These are phyloP conservation scores for Drosophila melanica DNA, from an alignment of 1,140 invertebrate species.

Conservation along the genomic window DNA sequence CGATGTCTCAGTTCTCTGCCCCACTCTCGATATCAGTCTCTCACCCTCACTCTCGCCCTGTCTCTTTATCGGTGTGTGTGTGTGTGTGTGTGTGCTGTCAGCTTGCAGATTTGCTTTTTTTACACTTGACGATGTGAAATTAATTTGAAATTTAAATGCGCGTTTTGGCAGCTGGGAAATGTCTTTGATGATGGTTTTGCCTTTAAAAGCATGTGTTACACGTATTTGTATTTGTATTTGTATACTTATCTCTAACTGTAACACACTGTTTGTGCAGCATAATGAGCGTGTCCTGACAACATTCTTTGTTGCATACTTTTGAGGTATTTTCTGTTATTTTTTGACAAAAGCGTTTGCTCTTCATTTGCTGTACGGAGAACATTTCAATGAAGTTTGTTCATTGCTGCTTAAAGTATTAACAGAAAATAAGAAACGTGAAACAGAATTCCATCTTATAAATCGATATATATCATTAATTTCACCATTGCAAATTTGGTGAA, in stretches of 20 bases:
- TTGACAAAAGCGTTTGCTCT: background rate
- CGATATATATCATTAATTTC: too few relatives aligned
- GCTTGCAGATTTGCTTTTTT: constrained; percentile 72
- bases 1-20: constrained; percentile 23
- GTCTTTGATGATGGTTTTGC: constrained; percentile 63
- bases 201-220: constrained; percentile 38
- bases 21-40: background rate
- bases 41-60: background rate
- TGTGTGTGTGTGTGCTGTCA: constrained; percentile 50
- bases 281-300: constrained; percentile 55
- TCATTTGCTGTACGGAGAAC: background rate
- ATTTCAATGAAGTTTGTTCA: too few relatives aligned
- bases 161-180: constrained; percentile 57
- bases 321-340: constrained; percentile 8
- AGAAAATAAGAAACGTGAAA: too few relatives aligned
- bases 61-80: constrained; percentile 10
- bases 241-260: constrained; percentile 25
- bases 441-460: too few relatives aligned
- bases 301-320: constrained; percentile 29
- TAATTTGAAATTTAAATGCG: constrained; percentile 83
- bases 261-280: constrained; percentile 38
- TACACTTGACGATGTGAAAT: constrained; percentile 69
- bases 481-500: too few relatives aligned
- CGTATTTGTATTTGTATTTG: constrained; percentile 18
- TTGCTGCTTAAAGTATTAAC: too few relatives aligned